Base-by-base conservation (phyloP, 2,888 invertebrate genomes). In the Euspilapteryx auroguttella region DNA sequence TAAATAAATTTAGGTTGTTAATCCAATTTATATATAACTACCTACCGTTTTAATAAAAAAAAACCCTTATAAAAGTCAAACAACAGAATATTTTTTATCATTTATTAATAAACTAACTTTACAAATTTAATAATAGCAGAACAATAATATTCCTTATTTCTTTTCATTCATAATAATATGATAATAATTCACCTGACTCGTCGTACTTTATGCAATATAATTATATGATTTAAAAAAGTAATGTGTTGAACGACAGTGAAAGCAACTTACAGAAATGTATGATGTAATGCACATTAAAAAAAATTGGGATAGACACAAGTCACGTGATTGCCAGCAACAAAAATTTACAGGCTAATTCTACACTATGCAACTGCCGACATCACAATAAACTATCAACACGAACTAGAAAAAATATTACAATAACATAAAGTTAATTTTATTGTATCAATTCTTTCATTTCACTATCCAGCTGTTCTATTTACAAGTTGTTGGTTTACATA, bases 31-130 rank as follows among this genome's bases (percentile, higher is more conserved):
- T n/a, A n/a, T n/a, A n/a, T n/a, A n/a, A n/a, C n/a, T n/a, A n/a
- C n/a, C n/a, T n/a, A n/a, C n/a, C n/a, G n/a, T n/a, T n/a, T n/a
- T n/a, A n/a, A n/a, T n/a, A n/a, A n/a, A n/a, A n/a, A n/a, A n/a
- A n/a, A n/a, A n/a, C n/a, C n/a, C n/a, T n/a, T n/a, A n/a, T n/a
- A n/a, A n/a, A n/a, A n/a, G n/a, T n/a, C n/a, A n/a, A n/a, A n/a
- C n/a, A n/a, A n/a, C n/a, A n/a, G n/a, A 50, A 33, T 34, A 39
- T 55, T 56, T 69, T 75, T 73, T 69, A 61, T 73, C 68, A 71
- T 75, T 75, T 75, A 75, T 73, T 75, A 75, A 75, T 75, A 75
- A 75, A 75, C 75, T 75, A 75, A 75, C 73, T 75, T 75, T 75
- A 75, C 73, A 73, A 75, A 75, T 75, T 71, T 73, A 75, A 75